Conservation (phyloP, 2,888 invertebrate species). For the Hemistola chrysoprasaria region DNA sequence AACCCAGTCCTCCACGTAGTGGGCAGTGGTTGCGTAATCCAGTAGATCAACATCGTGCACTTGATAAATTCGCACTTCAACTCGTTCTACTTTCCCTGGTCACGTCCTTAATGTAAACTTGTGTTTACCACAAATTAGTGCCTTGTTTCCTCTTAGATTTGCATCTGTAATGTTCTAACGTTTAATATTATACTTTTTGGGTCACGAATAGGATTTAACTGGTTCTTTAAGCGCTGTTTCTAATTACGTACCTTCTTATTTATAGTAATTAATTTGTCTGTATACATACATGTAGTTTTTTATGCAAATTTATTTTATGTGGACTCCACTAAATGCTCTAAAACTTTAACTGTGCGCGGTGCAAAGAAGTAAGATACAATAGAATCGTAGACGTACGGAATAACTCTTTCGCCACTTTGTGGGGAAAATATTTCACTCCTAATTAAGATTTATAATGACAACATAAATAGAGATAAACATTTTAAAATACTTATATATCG, state of each 20-base stretch:
- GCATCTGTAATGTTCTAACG: conserved; percentile 20
- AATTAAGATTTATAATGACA: too few relatives aligned
- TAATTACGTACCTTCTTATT: conserved; percentile 10
- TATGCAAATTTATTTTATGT: too few relatives aligned
- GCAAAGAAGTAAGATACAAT: too few relatives aligned
- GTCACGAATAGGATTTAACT: conserved; percentile 18
- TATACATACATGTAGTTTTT: too few relatives aligned
- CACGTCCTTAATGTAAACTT: conserved; percentile 41
- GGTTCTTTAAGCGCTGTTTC: conserved; percentile 11
- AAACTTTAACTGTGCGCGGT: too few relatives aligned
- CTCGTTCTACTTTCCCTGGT: conserved; percentile 60
- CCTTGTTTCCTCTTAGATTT: conserved; percentile 22
- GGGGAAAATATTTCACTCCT: too few relatives aligned
- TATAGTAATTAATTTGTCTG: conserved; percentile 12
- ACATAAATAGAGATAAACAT: too few relatives aligned
- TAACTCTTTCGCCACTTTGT: too few relatives aligned
- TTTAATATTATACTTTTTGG: conserved; percentile 16
- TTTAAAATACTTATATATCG: too few relatives aligned
- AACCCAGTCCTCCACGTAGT: not conserved
- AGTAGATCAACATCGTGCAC: conserved; percentile 37
- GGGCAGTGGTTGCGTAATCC: conserved; percentile 27
- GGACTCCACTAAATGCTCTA: too few relatives aligned
- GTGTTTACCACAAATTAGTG: conserved; percentile 36
- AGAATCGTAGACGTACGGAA: too few relatives aligned
- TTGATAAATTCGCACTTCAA: conserved; percentile 50